These are phyloP conservation scores for Drosophila grimshawi DNA, from an alignment of 1,140 invertebrate genomes.

Conservation along the genomic window DNA sequence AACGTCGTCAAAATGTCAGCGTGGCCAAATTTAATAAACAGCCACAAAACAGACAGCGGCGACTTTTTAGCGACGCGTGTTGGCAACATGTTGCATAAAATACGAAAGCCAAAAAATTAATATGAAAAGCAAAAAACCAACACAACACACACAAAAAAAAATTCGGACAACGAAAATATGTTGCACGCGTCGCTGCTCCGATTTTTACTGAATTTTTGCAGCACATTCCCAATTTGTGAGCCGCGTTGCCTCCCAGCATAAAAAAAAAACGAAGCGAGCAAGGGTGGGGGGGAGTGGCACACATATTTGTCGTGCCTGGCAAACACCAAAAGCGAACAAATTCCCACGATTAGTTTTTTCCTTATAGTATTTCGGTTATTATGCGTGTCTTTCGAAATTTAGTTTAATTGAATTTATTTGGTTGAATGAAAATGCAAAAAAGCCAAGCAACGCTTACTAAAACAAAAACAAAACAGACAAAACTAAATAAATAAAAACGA, in stretches of 20 bases:
- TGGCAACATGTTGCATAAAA: constrained; percentile 60
- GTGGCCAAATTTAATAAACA: constrained; percentile 69
- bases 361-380: constrained; percentile 35
- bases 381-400: constrained; percentile 58
- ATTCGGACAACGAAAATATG: constrained; percentile 45
- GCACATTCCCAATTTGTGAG: constrained; percentile 70
- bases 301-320: constrained; percentile 69
- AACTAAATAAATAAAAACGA: constrained; percentile 23
- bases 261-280: constrained; percentile 8
- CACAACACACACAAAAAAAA: constrained; percentile 15
- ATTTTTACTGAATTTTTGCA: constrained; percentile 53
- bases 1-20: constrained; percentile 70
- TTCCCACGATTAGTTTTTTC: constrained; percentile 71
- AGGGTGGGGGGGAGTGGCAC: constrained; percentile 4
- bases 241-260: constrained; percentile 10
- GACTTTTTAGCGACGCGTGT: constrained; percentile 50
- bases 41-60: constrained; percentile 50
- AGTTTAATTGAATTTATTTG: constrained; percentile 75
- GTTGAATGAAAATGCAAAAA: constrained; percentile 63
- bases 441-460: neutral
- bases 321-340: constrained; percentile 61
- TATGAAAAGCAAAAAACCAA: constrained; percentile 6
- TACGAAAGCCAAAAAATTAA: constrained; percentile 28
- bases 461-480: no score
- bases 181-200: constrained; percentile 63